These are phyloP conservation scores for Pomacea maculata DNA, from an alignment of 1,140 invertebrate species.

Conservation along the genomic window DNA sequence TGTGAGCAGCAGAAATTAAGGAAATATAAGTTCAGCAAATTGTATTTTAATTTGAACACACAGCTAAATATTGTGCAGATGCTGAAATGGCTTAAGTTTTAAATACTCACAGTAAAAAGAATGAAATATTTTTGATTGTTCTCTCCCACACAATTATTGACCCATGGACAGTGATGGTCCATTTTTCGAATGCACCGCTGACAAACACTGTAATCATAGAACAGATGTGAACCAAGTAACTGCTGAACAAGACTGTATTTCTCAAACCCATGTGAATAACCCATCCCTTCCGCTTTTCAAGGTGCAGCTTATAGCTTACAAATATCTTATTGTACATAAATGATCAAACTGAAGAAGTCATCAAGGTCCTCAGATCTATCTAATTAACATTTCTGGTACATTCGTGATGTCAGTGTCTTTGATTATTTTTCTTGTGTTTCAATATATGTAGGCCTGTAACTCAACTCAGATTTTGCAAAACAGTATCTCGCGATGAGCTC, in stretches of 20 bases:
- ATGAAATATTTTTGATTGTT: conserved; percentile 99
- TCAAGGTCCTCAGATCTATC: too few species aligned
- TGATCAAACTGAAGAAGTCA: too few species aligned
- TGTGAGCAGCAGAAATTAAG: background rate
- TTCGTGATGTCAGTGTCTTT: too few species aligned
- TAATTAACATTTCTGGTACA: too few species aligned
- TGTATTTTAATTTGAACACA: background rate
- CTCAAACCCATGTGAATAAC: background rate
- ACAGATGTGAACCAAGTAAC: conserved; percentile 11
- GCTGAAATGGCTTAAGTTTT: background rate
- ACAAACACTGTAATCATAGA: conserved; percentile 62
- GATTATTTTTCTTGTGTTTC: too few species aligned
- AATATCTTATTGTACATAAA: too few species aligned
- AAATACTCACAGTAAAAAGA: conserved; percentile 89
- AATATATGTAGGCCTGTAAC: too few species aligned
- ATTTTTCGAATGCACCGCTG: conserved; percentile 92
- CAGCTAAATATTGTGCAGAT: background rate
- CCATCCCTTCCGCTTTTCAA: background rate
- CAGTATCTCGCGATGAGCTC: too few species aligned
- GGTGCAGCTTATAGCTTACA: too few species aligned
- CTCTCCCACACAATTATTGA: conserved; percentile 99
- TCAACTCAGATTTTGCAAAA: too few species aligned
- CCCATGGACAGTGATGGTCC: conserved; percentile 98
- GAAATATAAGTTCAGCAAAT: background rate
- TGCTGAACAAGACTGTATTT: too few species aligned